Evolutionary conservation across 2,113 vertebrate genomes (phyloP).

Genomic region (Collichthys lucidus): DNA sequence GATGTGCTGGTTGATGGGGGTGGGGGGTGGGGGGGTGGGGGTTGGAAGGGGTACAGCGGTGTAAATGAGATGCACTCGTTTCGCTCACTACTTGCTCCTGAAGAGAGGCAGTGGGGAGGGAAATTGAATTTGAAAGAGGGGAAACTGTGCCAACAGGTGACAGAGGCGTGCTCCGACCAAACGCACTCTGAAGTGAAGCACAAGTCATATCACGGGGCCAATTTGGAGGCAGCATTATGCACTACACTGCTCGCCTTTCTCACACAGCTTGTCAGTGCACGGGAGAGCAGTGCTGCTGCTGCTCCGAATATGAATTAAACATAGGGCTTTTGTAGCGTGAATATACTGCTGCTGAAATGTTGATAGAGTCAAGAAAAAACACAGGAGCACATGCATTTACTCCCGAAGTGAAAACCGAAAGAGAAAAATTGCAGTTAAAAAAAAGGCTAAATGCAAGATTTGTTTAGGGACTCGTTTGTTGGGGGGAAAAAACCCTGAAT

Average conservation of each 20-base stretch:
- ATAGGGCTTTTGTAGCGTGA: conserved; percentile 73
- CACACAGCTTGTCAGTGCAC: conserved; percentile 71
- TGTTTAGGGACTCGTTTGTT: conserved; percentile 14
- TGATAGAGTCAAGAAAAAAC: conserved; percentile 58
- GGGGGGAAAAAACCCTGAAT: background rate
- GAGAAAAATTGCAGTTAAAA: conserved; percentile 9
- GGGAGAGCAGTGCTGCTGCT: conserved; percentile 65
- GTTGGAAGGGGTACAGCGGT: conserved; percentile 20
- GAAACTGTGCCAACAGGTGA: conserved; percentile 83
- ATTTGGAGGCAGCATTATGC: conserved; percentile 80
- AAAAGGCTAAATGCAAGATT: conserved; percentile 26
- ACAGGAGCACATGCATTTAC: conserved; percentile 43
- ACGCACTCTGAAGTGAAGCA: conserved; percentile 77
- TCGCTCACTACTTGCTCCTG: conserved; percentile 73
- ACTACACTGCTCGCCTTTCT: conserved; percentile 71
- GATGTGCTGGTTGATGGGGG: background rate
- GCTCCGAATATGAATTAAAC: conserved; percentile 81
- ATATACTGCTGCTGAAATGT: conserved; percentile 72
- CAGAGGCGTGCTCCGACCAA: conserved; percentile 74
- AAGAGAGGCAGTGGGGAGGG: conserved; percentile 77
- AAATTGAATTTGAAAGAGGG: conserved; percentile 82
- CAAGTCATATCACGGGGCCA: conserved; percentile 79
- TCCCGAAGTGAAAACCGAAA: conserved; percentile 35
- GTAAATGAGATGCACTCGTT: conserved; percentile 76
- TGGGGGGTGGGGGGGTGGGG: background rate